Evolutionary conservation across 2,888 invertebrate species (phyloP).

Genomic region (Perdita meconis): DNA sequence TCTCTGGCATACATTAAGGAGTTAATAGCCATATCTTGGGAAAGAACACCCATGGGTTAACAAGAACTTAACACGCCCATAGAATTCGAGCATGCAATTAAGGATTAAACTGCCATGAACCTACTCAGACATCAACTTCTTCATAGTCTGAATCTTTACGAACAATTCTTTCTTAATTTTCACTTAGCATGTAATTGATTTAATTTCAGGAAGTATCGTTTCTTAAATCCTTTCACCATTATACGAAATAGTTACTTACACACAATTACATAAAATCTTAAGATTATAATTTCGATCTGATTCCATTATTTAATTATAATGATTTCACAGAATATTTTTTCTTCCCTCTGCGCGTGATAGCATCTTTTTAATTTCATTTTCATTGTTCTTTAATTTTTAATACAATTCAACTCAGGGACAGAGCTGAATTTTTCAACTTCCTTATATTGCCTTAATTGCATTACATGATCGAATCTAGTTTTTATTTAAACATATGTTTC

Average conservation of each 20-base stretch:
- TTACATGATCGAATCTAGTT: neutral
- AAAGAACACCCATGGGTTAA: slow-evolving; percentile 41
- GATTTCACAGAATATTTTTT: no score
- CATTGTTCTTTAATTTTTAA: neutral
- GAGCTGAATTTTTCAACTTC: neutral
- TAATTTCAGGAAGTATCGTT: neutral
- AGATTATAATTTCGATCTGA: no score
- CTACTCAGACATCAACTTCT: slow-evolving; percentile 4
- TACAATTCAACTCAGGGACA: no score
- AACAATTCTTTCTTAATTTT: neutral
- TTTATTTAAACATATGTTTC: no score
- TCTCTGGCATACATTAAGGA: slow-evolving; percentile 34
- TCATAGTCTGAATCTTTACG: neutral
- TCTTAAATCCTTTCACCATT: neutral
- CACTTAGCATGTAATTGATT: neutral
- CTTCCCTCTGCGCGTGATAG: no score
- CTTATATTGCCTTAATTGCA: neutral
- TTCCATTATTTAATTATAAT: no score
- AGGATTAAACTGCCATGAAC: slow-evolving; percentile 10
- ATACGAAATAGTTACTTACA: no score
- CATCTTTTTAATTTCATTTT: neutral
- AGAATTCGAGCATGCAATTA: slow-evolving; percentile 44
- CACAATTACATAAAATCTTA: no score
- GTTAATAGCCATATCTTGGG: slow-evolving; percentile 38
- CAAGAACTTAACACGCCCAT: slow-evolving; percentile 32